phyloP scores from a whole-genome alignment of 2,888 invertebrate species.

The Tinea semifulvella region DNA sequence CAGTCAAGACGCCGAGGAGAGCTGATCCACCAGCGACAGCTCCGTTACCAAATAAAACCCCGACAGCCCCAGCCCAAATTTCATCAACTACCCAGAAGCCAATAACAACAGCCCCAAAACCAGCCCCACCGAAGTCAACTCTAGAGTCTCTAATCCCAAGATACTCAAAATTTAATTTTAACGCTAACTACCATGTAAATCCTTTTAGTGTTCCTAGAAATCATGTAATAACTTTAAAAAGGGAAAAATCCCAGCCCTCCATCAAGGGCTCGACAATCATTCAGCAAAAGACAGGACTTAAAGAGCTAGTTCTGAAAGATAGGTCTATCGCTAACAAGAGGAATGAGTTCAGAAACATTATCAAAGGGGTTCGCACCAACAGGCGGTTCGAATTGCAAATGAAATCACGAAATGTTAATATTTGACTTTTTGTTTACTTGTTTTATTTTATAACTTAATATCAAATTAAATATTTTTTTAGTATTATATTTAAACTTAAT shows the following conservation, averaged over 20 bases:
- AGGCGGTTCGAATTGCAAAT: conserved; percentile 77
- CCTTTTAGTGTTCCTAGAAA: conserved; percentile 42
- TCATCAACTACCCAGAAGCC: background rate
- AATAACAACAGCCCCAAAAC: background rate
- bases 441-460: too few relatives aligned
- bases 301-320: conserved; percentile 39
- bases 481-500: too few relatives aligned
- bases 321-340: conserved; percentile 33
- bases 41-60: too few relatives aligned
- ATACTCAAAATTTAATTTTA: conserved; percentile 60
- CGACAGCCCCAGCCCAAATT: too few relatives aligned
- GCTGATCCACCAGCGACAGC: too few relatives aligned
- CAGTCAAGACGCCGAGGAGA: too few relatives aligned
- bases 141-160: conserved; percentile 30
- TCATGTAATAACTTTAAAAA: conserved; percentile 20
- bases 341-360: conserved; percentile 38
- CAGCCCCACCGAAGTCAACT: conserved; percentile 21
- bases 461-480: too few relatives aligned
- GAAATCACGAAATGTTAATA: conserved; percentile 69
- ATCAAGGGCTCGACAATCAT: background rate
- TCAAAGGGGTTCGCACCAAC: conserved; percentile 73
- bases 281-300: conserved; percentile 33
- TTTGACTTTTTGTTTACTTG: too few relatives aligned
- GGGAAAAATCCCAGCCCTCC: conserved; percentile 24
- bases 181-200: conserved; percentile 45